phyloP scores from a whole-genome alignment of 2,797 vertebrate genomes.

The Gobionotothen gibberifrons region DNA sequence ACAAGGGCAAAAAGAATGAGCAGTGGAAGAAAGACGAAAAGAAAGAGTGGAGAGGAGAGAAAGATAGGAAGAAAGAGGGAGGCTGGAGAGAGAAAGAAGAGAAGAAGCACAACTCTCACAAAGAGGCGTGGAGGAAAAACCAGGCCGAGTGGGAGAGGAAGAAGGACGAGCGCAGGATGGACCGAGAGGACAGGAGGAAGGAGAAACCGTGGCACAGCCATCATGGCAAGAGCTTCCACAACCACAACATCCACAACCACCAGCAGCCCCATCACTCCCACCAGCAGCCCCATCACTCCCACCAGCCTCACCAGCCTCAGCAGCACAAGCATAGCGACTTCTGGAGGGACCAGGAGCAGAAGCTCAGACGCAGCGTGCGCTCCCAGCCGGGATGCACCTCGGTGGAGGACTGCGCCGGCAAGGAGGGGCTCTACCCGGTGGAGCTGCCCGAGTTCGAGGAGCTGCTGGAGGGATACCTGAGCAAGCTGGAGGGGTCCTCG shows the following conservation, averaged over 20 bases:
- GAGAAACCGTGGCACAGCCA: slow-evolving; percentile 78
- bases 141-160: slow-evolving; percentile 83
- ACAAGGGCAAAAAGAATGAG: slow-evolving; percentile 58
- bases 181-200: slow-evolving; percentile 80
- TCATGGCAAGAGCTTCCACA: slow-evolving; percentile 38
- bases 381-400: slow-evolving; percentile 71
- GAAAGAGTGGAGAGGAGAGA: slow-evolving; percentile 65
- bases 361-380: slow-evolving; percentile 72
- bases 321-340: slow-evolving; percentile 66
- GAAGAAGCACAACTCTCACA: slow-evolving; percentile 74
- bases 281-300: too few species aligned
- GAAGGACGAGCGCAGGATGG: slow-evolving; percentile 76
- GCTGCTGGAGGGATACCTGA: slow-evolving; percentile 83
- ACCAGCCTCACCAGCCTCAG: slow-evolving; percentile 46
- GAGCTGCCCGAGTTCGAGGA: slow-evolving; percentile 81
- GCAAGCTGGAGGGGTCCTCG: slow-evolving; percentile 76
- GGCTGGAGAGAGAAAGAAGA: slow-evolving; percentile 57
- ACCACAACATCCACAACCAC: slow-evolving; percentile 57
- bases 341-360: slow-evolving; percentile 83
- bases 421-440: slow-evolving; percentile 81
- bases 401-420: slow-evolving; percentile 75
- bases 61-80: slow-evolving; percentile 71
- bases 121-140: slow-evolving; percentile 79
- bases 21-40: slow-evolving; percentile 74
- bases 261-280: background rate